These are phyloP conservation scores for Liopterus haemorrhoidalis DNA, from an alignment of 2,888 invertebrate genomes.

Conservation along the genomic window DNA sequence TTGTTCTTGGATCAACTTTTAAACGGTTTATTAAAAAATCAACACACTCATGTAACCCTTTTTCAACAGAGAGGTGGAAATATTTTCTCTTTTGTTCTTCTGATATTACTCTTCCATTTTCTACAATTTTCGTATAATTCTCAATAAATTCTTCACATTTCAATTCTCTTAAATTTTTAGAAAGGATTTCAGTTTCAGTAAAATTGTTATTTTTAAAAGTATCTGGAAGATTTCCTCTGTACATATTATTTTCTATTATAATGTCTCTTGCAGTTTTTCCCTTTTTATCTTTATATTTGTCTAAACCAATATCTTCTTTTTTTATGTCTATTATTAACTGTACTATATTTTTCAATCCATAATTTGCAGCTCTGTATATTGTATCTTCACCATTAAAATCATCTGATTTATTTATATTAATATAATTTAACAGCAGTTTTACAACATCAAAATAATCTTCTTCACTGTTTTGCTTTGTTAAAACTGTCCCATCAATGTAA, in stretches of 20 bases:
- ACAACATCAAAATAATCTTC: constrained; percentile 41
- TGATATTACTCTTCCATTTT: constrained; percentile 4
- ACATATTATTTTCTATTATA: constrained; percentile 45
- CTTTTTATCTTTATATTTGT: constrained; percentile 33
- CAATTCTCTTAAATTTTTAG: constrained; percentile 8
- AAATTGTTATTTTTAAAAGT: constrained; percentile 14
- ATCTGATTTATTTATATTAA: constrained; percentile 53
- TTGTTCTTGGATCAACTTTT: constrained; percentile 45
- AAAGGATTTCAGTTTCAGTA: constrained; percentile 10
- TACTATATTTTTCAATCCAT: constrained; percentile 51
- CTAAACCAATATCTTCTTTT: constrained; percentile 11
- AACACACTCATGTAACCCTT: constrained; percentile 47
- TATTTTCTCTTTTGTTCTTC: constrained; percentile 42
- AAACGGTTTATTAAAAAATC: constrained; percentile 38
- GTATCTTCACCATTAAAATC: constrained; percentile 49
- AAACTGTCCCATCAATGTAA: constrained; percentile 8
- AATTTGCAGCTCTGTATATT: constrained; percentile 57
- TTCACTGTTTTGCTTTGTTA: constrained; percentile 2
- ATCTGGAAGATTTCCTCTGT: constrained; percentile 33
- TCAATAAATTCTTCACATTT: constrained; percentile 2
- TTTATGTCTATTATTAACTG: constrained; percentile 50
- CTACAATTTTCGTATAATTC: constrained; percentile 6
- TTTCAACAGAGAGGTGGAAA: constrained; percentile 50
- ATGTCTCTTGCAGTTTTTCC: constrained; percentile 55
- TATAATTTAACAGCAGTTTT: constrained; percentile 51